Evolutionary conservation across 2,888 invertebrate genomes (phyloP).

Genomic region (Cabera pusaria): DNA sequence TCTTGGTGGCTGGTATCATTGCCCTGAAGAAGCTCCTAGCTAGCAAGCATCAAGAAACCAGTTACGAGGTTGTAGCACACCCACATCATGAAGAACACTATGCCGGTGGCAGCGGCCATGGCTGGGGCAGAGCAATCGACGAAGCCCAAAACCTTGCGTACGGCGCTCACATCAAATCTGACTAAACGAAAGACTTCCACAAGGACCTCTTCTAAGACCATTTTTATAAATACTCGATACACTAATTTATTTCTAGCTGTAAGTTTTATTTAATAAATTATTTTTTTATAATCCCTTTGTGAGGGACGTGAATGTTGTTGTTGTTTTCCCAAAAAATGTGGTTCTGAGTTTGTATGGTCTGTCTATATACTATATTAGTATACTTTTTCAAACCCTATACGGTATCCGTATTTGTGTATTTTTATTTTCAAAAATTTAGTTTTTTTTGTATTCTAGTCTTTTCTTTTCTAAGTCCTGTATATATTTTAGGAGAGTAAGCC

Average conservation of each 20-base stretch:
- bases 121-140: conserved; percentile 86
- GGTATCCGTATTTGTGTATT: conserved; percentile 80
- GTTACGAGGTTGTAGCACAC: conserved; percentile 90
- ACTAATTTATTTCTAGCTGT: conserved; percentile 64
- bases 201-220: conserved; percentile 46
- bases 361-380: conserved; percentile 76
- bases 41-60: conserved; percentile 86
- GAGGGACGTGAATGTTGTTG: conserved; percentile 64
- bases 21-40: conserved; percentile 87
- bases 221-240: conserved; percentile 31
- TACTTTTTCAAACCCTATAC: conserved; percentile 63
- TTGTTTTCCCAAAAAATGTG: conserved; percentile 66
- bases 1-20: conserved; percentile 90
- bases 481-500: conserved; percentile 39
- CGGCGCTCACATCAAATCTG: conserved; percentile 77
- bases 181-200: conserved; percentile 43
- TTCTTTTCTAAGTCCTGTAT: conserved; percentile 54
- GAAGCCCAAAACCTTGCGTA: conserved; percentile 85
- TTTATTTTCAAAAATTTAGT: conserved; percentile 53
- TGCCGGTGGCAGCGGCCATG: conserved; percentile 76
- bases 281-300: conserved; percentile 67
- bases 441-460: conserved; percentile 62
- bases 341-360: conserved; percentile 76
- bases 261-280: conserved; percentile 70
- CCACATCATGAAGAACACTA: conserved; percentile 84